phyloP scores from a whole-genome alignment of 2,797 vertebrate genomes.

The Anniella stebbinsi region DNA sequence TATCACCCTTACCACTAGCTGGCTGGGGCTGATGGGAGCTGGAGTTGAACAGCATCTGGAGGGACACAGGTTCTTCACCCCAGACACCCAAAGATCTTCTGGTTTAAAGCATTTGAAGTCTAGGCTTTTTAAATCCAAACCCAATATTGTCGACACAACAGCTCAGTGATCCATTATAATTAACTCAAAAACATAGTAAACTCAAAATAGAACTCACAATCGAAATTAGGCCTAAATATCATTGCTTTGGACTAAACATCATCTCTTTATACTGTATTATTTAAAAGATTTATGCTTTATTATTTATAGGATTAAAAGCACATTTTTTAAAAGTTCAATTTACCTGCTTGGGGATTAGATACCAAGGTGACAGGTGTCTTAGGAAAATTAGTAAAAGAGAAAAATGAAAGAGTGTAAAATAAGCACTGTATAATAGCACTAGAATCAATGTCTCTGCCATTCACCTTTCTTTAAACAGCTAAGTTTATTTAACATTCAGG shows the following conservation, averaged over 20 bases:
- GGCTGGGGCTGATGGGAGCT: background rate
- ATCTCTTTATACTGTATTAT: background rate
- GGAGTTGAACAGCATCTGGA: background rate
- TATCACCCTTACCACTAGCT: background rate
- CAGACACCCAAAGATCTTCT: background rate
- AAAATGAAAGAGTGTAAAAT: constrained; percentile 40
- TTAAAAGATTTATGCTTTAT: background rate
- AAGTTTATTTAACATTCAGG: constrained; percentile 14
- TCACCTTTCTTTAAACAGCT: constrained; percentile 38
- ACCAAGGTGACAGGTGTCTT: constrained; percentile 20
- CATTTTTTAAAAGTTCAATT: constrained; percentile 16
- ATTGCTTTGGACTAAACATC: background rate
- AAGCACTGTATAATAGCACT: constrained; percentile 30
- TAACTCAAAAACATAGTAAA: background rate
- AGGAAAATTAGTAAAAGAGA: background rate
- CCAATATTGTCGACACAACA: background rate
- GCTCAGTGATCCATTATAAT: background rate
- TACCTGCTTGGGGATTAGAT: constrained; percentile 36
- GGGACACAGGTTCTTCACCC: background rate
- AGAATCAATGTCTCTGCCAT: fast-evolving
- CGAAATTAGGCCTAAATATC: background rate
- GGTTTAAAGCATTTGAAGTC: background rate
- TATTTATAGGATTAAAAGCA: constrained; percentile 1
- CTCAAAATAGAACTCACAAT: background rate
- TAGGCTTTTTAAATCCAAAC: background rate